Evolutionary conservation across 2,797 vertebrate genomes (phyloP).

Genomic region (Manis crassicaudata): DNA sequence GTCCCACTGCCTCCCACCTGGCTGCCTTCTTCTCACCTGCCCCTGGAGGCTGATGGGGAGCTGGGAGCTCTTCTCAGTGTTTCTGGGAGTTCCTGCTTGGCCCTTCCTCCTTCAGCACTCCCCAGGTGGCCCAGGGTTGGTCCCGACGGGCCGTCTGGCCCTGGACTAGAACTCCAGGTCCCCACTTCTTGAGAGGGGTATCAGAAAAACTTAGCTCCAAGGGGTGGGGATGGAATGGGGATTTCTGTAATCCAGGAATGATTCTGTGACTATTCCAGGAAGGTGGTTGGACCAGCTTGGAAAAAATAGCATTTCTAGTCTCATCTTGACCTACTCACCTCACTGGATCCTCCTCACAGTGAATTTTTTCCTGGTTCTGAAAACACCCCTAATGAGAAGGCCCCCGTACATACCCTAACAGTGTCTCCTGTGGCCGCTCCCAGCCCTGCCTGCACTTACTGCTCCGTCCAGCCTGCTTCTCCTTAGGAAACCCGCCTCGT

Average conservation of each 20-base stretch:
- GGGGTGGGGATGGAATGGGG: not conserved
- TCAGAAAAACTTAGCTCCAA: not conserved
- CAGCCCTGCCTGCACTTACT: too few relatives aligned
- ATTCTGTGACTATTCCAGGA: not conserved
- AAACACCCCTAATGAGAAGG: not conserved
- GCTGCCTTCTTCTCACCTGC: not conserved
- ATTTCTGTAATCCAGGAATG: not conserved
- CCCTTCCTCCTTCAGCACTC: not conserved
- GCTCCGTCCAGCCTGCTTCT: not conserved
- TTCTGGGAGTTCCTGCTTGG: not conserved
- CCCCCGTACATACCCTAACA: not conserved
- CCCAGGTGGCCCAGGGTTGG: not conserved
- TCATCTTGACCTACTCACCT: not conserved
- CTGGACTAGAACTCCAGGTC: not conserved
- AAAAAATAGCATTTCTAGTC: not conserved
- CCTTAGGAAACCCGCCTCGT: not conserved
- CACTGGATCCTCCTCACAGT: not conserved
- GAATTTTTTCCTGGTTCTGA: not conserved
- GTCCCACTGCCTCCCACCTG: too few relatives aligned
- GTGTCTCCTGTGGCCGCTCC: not conserved
- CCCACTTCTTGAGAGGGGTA: not conserved
- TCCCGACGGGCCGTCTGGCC: not conserved
- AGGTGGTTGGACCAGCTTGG: too few relatives aligned
- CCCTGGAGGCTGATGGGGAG: not conserved
- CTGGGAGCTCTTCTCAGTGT: not conserved